Percentiles rank a stretch among this genome's conserved stretches.
Conservation (phyloP, 2,113 vertebrate species). For the Actenoides hombroni region DNA sequence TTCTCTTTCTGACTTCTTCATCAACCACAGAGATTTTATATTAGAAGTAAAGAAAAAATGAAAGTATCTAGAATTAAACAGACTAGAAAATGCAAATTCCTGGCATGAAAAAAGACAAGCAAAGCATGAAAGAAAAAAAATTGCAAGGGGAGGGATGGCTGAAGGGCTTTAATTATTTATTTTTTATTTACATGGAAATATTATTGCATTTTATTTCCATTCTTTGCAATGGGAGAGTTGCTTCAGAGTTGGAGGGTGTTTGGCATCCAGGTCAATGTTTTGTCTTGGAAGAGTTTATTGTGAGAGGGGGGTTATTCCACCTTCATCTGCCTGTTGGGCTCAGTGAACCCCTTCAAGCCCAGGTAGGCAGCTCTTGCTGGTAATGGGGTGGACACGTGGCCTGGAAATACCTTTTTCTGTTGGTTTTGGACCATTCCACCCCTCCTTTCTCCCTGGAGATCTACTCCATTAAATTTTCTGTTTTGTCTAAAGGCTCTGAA, state of each 20-base stretch:
- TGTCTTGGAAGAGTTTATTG: not conserved
- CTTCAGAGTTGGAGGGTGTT: not conserved
- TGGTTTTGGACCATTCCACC: not conserved
- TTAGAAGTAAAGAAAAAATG: not conserved
- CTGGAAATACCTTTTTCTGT: not conserved
- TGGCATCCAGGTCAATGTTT: not conserved
- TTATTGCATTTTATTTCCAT: not conserved
- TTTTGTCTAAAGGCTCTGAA: not conserved
- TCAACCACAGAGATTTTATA: not conserved
- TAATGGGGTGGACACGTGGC: not conserved
- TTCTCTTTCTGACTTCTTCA: not conserved
- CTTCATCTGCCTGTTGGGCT: not conserved
- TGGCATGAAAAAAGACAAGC: not conserved
- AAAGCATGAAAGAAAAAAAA: not conserved
- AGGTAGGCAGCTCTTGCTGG: not conserved
- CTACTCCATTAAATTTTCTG: constrained; percentile 1
- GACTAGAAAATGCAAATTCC: not conserved
- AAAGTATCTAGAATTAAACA: not conserved
- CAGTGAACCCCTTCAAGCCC: not conserved
- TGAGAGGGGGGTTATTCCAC: not conserved
- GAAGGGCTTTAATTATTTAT: not conserved
- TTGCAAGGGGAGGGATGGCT: not conserved
- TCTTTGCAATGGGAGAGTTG: not conserved
- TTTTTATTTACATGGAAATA: not conserved
- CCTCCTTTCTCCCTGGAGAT: not conserved